Evolutionary conservation across 2,113 vertebrate genomes (phyloP).

Genomic region (Mirounga angustirostris): DNA sequence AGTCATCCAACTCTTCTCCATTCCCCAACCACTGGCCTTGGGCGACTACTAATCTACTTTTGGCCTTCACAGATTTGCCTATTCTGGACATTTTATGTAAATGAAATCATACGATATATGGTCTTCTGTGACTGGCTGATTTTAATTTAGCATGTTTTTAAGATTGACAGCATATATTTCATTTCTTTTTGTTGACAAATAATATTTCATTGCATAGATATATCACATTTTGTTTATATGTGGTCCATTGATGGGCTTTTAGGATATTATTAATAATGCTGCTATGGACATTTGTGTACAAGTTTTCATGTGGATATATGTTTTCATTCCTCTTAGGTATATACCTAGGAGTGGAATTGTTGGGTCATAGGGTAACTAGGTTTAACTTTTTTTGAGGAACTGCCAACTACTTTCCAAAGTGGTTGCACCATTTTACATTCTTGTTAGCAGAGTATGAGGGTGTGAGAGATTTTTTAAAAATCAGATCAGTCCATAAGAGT

Average conservation of each 20-base stretch:
- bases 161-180: neutral
- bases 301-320: neutral
- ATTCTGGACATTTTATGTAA: neutral
- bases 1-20: neutral
- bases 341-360: neutral
- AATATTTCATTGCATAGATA: neutral
- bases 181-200: neutral
- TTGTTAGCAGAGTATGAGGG: neutral
- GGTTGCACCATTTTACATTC: neutral
- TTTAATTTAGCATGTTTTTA: neutral
- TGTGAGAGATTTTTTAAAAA: neutral
- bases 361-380: neutral
- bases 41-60: neutral
- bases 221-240: neutral
- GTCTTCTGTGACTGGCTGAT: neutral
- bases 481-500: neutral
- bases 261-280: neutral
- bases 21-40: neutral
- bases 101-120: neutral
- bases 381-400: neutral
- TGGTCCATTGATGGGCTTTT: neutral
- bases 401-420: neutral
- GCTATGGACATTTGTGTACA: neutral
- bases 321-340: conserved; percentile 18
- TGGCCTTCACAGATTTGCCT: neutral